Evolutionary conservation across 2,888 invertebrate species (phyloP), one percentile per base, ranked within the genome.

Genomic region (Hemithea aestivaria): DNA sequence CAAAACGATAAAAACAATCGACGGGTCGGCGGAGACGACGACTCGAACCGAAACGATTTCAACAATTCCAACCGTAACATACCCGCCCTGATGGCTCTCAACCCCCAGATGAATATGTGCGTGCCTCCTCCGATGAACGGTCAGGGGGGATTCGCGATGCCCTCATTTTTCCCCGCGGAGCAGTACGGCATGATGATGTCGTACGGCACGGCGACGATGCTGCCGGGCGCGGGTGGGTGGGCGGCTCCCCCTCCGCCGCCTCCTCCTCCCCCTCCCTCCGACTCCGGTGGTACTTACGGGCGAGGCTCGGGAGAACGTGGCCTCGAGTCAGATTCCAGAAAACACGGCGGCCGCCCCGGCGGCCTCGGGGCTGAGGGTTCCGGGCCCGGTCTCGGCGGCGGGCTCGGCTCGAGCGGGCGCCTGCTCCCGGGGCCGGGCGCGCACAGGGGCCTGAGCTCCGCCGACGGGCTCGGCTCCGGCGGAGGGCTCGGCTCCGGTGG

Each of bases 311-410:
- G 74, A 57, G 74, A 73, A 59, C 71, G 73, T 66, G 73, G 75
- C 69, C 70, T 69, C 66, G 81, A 81, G 73, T 81, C 82, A 73
- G 83, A 83, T 82, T 82, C 79, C 83, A 83, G 84, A 73, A 82
- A 74, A 61, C 78, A 74, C 53, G 78, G 71, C 7, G 61, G 63
- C 42, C 56, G 59, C 11, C 51, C 62, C 38, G 71, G 69, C 34
- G 62, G 67, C 20, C 66, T 70, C 50, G 65, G 65, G 43, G 48
- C 48, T 30, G 51, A 27, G 24, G 48, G 47, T 31, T 56, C 64
- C 46, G 55, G 62, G 49, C 57, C 60, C 7, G 66, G 66, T 56
- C 56, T 56, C 35, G 53, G 52, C 39, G 62, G 58, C 36, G 58
- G 56, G 38, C 38, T 32, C 9, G 42, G 33, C 22, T 36, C 36